A percentile compares a stretch with the other conserved stretches of the same genome.
These are phyloP conservation scores for Aphaenogaster floridana DNA, from an alignment of 1,140 invertebrate genomes.

Conservation along the genomic window DNA sequence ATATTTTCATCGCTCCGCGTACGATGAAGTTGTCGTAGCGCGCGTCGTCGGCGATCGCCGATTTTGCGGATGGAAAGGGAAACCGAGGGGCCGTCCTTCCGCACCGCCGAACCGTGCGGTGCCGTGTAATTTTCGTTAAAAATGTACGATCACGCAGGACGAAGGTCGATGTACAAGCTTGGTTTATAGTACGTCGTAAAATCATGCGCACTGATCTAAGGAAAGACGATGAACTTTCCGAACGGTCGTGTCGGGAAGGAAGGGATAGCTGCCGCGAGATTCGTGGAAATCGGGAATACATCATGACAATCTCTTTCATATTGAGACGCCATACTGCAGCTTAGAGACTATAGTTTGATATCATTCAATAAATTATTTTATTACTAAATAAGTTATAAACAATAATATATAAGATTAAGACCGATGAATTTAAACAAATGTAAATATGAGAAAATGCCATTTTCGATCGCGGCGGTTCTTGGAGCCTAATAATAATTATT, in stretches of 20 bases:
- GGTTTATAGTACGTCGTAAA: slow-evolving; percentile 27
- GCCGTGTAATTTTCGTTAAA: slow-evolving; percentile 46
- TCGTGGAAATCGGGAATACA: slow-evolving; percentile 20
- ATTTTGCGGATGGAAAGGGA: slow-evolving; percentile 58
- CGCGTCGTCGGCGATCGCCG: neutral
- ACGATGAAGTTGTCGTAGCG: neutral
- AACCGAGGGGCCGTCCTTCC: slow-evolving; percentile 44
- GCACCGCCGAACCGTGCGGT: neutral
- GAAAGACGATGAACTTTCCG: slow-evolving; percentile 19
- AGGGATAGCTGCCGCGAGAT: neutral
- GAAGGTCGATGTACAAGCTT: slow-evolving; percentile 8
- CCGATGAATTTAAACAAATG: too few species aligned
- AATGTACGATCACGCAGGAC: neutral
- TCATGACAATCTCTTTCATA: neutral
- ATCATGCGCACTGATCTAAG: slow-evolving; percentile 35
- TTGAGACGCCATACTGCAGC: neutral
- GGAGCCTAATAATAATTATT: too few species aligned
- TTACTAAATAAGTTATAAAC: neutral
- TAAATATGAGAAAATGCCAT: too few species aligned
- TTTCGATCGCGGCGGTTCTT: too few species aligned
- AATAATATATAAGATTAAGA: too few species aligned
- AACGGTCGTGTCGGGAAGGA: neutral
- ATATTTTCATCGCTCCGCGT: slow-evolving; percentile 31
- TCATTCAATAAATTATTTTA: neutral
- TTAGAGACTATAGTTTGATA: neutral